A percentile compares a stretch with the other conserved stretches of the same genome.
phyloP scores from a whole-genome alignment of 2,113 vertebrate genomes.

The Lethenteron reissneri region DNA sequence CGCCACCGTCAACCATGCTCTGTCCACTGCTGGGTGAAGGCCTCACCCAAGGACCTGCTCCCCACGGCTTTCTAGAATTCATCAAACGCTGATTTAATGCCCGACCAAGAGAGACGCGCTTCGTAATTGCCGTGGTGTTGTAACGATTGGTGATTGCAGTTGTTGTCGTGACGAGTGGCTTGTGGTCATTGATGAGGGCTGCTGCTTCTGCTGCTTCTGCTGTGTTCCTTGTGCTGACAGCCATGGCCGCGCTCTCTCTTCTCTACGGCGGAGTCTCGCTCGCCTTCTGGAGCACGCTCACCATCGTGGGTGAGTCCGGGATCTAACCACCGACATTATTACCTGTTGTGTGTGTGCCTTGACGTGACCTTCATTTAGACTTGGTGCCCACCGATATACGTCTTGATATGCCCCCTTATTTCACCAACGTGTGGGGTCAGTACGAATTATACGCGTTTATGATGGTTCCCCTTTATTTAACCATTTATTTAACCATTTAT shows the following conservation, averaged over 20 bases:
- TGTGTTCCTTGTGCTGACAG: neutral
- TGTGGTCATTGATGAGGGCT: no score
- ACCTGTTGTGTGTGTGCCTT: neutral
- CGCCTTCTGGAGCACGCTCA: neutral
- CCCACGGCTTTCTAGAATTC: no score
- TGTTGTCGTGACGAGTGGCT: no score
- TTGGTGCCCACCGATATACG: neutral
- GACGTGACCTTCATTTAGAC: neutral
- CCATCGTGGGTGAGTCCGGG: neutral
- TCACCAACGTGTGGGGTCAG: neutral
- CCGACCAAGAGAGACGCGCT: no score
- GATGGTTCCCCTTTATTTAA: neutral
- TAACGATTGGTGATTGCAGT: no score
- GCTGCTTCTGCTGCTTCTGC: no score
- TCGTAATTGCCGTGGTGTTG: no score
- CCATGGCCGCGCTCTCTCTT: neutral
- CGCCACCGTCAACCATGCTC: no score
- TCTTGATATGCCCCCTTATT: neutral
- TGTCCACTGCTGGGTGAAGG: no score
- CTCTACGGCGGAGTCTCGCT: neutral
- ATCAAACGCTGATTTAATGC: no score
- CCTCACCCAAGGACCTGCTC: no score
- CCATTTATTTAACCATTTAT: neutral
- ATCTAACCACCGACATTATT: neutral
- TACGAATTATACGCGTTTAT: neutral